Evolutionary conservation across 2,888 invertebrate species (phyloP).

Genomic region (Lepidochrysops patricia): DNA sequence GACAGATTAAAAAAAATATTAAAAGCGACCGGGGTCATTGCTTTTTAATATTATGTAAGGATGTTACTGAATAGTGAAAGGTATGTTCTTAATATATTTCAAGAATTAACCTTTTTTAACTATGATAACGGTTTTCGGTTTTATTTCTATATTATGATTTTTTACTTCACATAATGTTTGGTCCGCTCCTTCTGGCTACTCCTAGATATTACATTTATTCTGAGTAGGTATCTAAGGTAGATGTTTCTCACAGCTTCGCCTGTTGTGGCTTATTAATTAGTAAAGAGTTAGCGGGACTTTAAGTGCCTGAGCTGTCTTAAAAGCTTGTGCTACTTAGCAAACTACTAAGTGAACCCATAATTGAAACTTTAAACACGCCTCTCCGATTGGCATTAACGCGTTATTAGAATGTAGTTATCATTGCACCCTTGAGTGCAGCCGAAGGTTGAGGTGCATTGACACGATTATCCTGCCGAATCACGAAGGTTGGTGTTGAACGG

Average conservation of each 20-base stretch:
- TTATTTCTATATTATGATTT: too few species aligned
- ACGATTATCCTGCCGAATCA: constrained; percentile 46
- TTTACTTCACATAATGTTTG: too few species aligned
- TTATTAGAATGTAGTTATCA: constrained; percentile 46
- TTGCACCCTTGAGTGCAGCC: constrained; percentile 72
- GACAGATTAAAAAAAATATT: too few species aligned
- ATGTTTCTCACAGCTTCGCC: neutral
- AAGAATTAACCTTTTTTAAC: too few species aligned
- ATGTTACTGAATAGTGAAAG: too few species aligned
- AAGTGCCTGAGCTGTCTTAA: neutral
- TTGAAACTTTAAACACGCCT: neutral
- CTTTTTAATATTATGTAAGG: too few species aligned
- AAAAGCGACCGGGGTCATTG: too few species aligned
- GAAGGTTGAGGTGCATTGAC: constrained; percentile 73
- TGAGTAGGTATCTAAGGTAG: neutral
- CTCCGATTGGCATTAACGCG: constrained; percentile 1
- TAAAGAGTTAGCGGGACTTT: neutral
- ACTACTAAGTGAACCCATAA: neutral
- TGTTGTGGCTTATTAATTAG: neutral
- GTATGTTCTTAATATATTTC: too few species aligned
- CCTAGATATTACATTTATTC: too few species aligned
- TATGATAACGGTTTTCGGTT: too few species aligned
- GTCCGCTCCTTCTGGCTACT: too few species aligned
- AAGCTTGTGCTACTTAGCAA: neutral
- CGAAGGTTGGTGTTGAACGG: constrained; percentile 24